phyloP scores from a whole-genome alignment of 1,140 invertebrate genomes.

The Mycetomoellerius zeteki region DNA sequence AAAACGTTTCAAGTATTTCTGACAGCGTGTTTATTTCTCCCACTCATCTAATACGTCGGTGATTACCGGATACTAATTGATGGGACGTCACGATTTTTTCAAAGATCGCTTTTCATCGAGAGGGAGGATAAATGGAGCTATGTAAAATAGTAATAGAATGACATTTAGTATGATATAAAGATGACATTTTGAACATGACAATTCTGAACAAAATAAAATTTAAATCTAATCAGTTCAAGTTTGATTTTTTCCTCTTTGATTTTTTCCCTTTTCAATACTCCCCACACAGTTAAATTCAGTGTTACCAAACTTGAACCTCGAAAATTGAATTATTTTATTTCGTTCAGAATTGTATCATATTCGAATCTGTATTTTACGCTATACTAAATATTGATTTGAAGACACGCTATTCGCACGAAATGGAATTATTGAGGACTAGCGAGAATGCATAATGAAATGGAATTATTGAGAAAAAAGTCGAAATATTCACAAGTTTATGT shows the following conservation, averaged over 20 bases:
- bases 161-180: no score
- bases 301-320: no score
- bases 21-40: slow-evolving; percentile 7
- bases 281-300: no score
- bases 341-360: no score
- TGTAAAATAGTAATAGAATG: background rate
- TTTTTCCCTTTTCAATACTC: no score
- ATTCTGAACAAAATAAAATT: no score
- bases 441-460: background rate
- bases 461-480: background rate
- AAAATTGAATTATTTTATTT: no score
- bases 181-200: no score
- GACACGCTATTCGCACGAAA: background rate
- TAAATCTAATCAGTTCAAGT: no score
- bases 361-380: no score
- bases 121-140: background rate
- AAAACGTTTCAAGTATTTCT: slow-evolving; percentile 24
- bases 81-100: background rate
- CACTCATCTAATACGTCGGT: background rate
- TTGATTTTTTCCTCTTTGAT: no score
- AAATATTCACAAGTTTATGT: no score
- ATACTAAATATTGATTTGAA: background rate
- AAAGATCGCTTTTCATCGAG: background rate
- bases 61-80: slow-evolving; percentile 1
- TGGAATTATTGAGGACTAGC: background rate